These are phyloP conservation scores for Caradrina clavipalpis DNA, from an alignment of 2,888 invertebrate species.

Conservation along the genomic window DNA sequence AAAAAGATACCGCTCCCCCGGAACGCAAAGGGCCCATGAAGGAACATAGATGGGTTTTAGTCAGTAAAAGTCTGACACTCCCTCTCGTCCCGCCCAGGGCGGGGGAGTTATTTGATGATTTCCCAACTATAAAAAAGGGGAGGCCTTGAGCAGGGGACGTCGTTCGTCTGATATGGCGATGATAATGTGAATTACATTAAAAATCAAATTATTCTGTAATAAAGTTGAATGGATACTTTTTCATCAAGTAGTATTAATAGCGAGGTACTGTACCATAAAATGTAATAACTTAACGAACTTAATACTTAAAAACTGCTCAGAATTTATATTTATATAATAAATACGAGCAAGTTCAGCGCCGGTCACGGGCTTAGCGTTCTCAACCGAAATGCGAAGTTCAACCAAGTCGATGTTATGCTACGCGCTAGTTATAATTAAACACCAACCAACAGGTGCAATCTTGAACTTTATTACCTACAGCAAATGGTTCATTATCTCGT, in stretches of 20 bases:
- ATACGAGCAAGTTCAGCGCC: slow-evolving; percentile 67
- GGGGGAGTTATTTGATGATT: too few species aligned
- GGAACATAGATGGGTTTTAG: too few species aligned
- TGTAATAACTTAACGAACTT: slow-evolving; percentile 32
- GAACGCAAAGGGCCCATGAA: too few species aligned
- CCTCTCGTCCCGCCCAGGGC: too few species aligned
- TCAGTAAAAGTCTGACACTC: too few species aligned
- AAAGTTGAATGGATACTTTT: not conserved
- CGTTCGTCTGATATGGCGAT: too few species aligned
- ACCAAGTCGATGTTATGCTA: slow-evolving; percentile 37
- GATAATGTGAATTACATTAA: not conserved
- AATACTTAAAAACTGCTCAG: slow-evolving; percentile 4
- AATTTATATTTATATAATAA: slow-evolving; percentile 29
- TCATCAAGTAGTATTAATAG: not conserved
- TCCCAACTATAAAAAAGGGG: not conserved
- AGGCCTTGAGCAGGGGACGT: too few species aligned
- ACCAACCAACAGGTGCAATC: slow-evolving; percentile 37
- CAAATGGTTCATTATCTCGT: slow-evolving; percentile 33
- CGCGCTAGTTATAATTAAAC: slow-evolving; percentile 52
- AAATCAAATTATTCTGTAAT: slow-evolving; percentile 5
- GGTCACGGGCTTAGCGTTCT: slow-evolving; percentile 64
- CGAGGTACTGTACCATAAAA: slow-evolving; percentile 30
- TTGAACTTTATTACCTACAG: slow-evolving; percentile 32
- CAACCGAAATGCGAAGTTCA: slow-evolving; percentile 54
- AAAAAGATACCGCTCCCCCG: too few species aligned